Evolutionary conservation across 1,140 invertebrate species (phyloP), one percentile per base, ranked within the genome.

Genomic region (Drosophila auraria): DNA sequence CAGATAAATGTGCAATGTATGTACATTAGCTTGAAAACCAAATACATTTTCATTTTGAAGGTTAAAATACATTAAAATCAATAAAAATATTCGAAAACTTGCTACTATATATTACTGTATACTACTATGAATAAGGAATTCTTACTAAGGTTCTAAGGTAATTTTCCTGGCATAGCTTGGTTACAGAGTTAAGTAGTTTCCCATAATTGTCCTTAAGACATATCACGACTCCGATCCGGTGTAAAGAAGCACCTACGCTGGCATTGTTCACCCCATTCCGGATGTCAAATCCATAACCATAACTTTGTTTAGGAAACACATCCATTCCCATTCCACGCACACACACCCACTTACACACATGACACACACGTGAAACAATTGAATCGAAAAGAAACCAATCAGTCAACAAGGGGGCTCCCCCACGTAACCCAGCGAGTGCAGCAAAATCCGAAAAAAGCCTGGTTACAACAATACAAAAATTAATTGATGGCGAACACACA

Each of bases 401-500:
- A 83, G 80, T 87, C 83, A 87, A 83, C 68, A 65, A 51, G 33
- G 51, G 56, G 49, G 59, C 56, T 60, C 50, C 54, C 54, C 38
- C 63, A 78, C 23, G 59, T 36, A 80, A 70, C 64, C 65, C 69
- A 50, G 12, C 20, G 66, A 33, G 42, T 68, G 40, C 50, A 30
- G 23, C 50, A 49, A 38, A 58, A 42, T 3, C 38, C 77, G 54
- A 79, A 73, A 80, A 68, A 72, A 75, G 76, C 54, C 40, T 40
- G 54, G 54, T 73, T 40, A 70, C 79, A 87, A 71, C 77, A 83
- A 83, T 81, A 73, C 83, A 78, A 87, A 89, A 83, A 83, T 87
- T 87, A 87, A 87, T 89, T 87, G 84, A 87, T 87, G 84, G 80
- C 78, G 40, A 54, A 60, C 64, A 49, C 80, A 77, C 79, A 72